Percentiles rank a stretch among this genome's conserved stretches.
Evolutionary conservation across 2,113 vertebrate species (phyloP).

Genomic region (Brienomyrus brachyistius): DNA sequence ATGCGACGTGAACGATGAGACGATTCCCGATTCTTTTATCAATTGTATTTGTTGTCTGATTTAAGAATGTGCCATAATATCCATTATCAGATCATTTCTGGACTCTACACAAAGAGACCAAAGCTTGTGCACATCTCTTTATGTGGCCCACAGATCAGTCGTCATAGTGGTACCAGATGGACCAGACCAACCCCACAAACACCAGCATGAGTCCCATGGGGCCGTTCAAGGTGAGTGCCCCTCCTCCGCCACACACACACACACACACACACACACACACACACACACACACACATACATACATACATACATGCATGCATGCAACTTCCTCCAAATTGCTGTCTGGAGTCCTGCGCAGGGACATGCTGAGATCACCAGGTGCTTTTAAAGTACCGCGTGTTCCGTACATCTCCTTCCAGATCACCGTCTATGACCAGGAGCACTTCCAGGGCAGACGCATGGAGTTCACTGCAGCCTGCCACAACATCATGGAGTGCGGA

Average conservation of each 20-base stretch:
- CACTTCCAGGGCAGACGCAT: constrained; percentile 90
- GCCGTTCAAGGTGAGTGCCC: constrained; percentile 78
- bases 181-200: constrained; percentile 69
- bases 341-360: background rate
- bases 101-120: background rate
- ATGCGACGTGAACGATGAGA: background rate
- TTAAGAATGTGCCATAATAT: background rate
- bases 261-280: background rate
- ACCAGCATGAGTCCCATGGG: constrained; percentile 58
- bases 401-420: constrained; percentile 53
- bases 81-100: background rate
- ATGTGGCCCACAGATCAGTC: constrained; percentile 35
- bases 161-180: constrained; percentile 62
- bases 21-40: background rate
- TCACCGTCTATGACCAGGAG: constrained; percentile 93
- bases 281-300: background rate
- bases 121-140: constrained; percentile 15
- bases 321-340: background rate
- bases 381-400: background rate
- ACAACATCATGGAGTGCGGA: constrained; percentile 84
- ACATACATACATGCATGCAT: too few relatives aligned
- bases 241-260: background rate
- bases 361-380: background rate
- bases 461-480: constrained; percentile 85
- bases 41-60: background rate